Evolutionary conservation across 2,113 vertebrate genomes (phyloP), one percentile per base, ranked within the genome.

Genomic region (Xenotilapia longispinis): DNA sequence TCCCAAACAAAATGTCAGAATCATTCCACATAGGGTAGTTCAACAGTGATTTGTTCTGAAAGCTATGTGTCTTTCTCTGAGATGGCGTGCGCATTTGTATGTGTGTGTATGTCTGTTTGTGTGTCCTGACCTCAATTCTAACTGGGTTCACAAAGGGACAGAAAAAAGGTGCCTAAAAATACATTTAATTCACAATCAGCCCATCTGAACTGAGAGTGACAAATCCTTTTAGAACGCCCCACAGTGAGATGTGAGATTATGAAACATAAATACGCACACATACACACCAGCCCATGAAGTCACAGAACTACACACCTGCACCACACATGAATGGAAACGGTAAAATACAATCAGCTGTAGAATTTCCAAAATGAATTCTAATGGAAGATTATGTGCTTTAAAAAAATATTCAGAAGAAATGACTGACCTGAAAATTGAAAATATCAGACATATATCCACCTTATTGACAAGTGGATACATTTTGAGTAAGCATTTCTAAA

Each of bases 1-100:
- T 96, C 92, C 95, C 93, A 96, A 96, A 96, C 95, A 95, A 96
- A 96, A 95, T 94, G 95, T 97, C 96, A 95, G 88, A 95, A 96
- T 87, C 91, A 95, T 95, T 95, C 95, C 94, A 91, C 94, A 92
- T 91, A 87, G 89, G 93, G 84, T 88, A 88, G 87, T 94, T 93
- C 90, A 95, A 93, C 92, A 90, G 92, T 96, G 94, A 96, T 96
- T 92, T 95, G 93, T 96, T 97, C 93, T 96, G 96, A 97, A 96
- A 95, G 94, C 94, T 95, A 91, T 92, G 94, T 94, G 95, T 96
- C 95, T 90, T 92, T 90, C 87, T 88, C 91, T 84, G 90, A 91
- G 88, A 94, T 92, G 84, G 81, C 91, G 88, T 93, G 88, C 85
- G 88, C 51, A 58, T 88, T 12, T 87, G 49, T 85, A 47, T 70